Conservation (phyloP, 2,888 invertebrate species). For the Acronicta leporina region DNA sequence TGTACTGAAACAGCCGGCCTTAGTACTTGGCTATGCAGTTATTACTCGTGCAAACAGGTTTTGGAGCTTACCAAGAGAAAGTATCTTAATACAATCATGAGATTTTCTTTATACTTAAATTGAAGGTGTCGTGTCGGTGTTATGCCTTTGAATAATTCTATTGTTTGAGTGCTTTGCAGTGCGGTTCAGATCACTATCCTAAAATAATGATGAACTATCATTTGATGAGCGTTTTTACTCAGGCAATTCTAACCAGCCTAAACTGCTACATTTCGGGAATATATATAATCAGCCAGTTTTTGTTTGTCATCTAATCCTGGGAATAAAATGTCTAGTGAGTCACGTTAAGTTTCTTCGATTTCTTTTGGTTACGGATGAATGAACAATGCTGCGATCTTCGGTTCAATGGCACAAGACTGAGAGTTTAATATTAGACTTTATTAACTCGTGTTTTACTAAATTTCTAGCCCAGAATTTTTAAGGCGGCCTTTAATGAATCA, state of each 20-base stretch:
- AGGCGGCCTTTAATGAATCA: no score
- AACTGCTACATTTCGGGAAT: neutral
- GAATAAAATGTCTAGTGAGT: conserved; percentile 8
- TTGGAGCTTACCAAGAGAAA: conserved; percentile 51
- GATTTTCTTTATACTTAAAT: conserved; percentile 38
- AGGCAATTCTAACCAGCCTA: neutral
- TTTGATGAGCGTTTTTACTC: neutral
- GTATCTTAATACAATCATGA: conserved; percentile 45
- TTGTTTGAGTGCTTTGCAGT: conserved; percentile 25
- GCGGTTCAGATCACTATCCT: neutral
- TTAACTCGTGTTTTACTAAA: conserved; percentile 3
- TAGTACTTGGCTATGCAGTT: conserved; percentile 41
- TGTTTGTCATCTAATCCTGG: neutral
- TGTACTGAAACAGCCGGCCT: conserved; percentile 35
- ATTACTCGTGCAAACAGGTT: conserved; percentile 55
- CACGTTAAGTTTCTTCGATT: conserved; percentile 23
- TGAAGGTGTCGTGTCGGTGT: conserved; percentile 18
- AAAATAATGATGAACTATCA: conserved; percentile 1
- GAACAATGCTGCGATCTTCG: conserved; percentile 33
- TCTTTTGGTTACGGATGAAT: conserved; percentile 33
- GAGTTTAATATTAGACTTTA: conserved; percentile 3
- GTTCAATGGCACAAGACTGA: conserved; percentile 25
- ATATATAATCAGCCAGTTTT: neutral
- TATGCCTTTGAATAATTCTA: conserved; percentile 19
- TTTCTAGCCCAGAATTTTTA: neutral